These are phyloP conservation scores for Drosophila barbarae DNA, from an alignment of 2,888 invertebrate species.

Conservation along the genomic window DNA sequence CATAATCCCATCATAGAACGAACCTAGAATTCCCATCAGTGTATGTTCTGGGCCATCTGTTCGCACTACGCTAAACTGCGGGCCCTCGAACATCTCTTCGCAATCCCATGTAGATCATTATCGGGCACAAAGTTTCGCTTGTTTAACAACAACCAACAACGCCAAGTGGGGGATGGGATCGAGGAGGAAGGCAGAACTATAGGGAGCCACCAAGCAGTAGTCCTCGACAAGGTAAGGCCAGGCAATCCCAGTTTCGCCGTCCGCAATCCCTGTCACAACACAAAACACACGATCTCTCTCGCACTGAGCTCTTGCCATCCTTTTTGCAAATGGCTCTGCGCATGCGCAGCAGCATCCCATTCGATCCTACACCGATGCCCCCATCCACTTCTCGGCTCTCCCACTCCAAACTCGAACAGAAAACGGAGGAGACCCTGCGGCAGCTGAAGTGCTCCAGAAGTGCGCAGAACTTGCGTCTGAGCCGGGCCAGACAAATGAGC, in stretches of 20 bases:
- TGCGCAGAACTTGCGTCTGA: conserved; percentile 73
- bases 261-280: conserved; percentile 48
- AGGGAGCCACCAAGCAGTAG: conserved; percentile 34
- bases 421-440: conserved; percentile 47
- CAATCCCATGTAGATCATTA: conserved; percentile 66
- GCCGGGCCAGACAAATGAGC: conserved; percentile 70
- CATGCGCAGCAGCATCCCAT: conserved; percentile 50
- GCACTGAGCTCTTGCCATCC: conserved; percentile 40
- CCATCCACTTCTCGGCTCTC: conserved; percentile 32
- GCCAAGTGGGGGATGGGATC: conserved; percentile 42
- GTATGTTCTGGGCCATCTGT: conserved; percentile 61
- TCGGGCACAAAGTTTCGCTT: conserved; percentile 73
- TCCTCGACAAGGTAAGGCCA: conserved; percentile 46
- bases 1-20: background rate
- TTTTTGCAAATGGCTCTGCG: conserved; percentile 51
- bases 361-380: background rate
- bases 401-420: conserved; percentile 31
- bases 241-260: conserved; percentile 55
- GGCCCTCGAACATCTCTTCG: conserved; percentile 29
- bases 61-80: conserved; percentile 74
- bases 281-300: conserved; percentile 28
- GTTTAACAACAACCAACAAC: conserved; percentile 75
- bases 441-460: conserved; percentile 73
- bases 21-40: background rate
- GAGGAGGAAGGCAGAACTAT: conserved; percentile 32